Base-by-base conservation (phyloP, 2,113 vertebrate species). In the Pampusana beccarii region DNA sequence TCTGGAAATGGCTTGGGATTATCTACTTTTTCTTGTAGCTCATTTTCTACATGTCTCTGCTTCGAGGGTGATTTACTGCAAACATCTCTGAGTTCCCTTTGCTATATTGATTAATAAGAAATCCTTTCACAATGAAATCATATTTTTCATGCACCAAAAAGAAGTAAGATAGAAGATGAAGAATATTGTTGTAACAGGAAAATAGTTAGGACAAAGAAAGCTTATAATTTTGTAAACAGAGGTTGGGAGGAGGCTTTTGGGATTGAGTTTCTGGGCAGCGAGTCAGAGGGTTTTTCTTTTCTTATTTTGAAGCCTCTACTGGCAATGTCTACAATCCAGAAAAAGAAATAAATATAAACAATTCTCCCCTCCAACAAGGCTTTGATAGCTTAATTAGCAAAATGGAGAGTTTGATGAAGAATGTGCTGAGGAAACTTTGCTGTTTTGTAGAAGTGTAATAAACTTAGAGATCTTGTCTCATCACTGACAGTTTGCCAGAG, bases 191-290 rank as follows among this genome's bases (percentile, higher is more conserved):
- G 93, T 97, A 98, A 98, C 96, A 95, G 92, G 95, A 98, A 95
- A 97, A 97, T 95, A 95, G 94, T 95, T 89, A 85, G 97, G 97
- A 97, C 97, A 98, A 97, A 97, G 97, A 95, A 97, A 97, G 95
- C 97, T 97, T 98, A 97, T 97, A 98, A 98, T 98, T 98, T 98
- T 97, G 97, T 98, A 98, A 98, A 98, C 97, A 98, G 98, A 98
- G 96, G 94, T 92, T 96, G 95, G 95, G 93, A 97, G 95, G 96
- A 97, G 95, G 89, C 94, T 95, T 91, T 95, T 83, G 79, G 79
- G 60, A 50, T 92, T 92, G 95, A 95, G 81, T 97, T 98, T 97
- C 95, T 95, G 65, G 92, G 95, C 97, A 97, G 44, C 67, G 28
- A 96, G 93, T 97, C 95, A 95, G 88, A 92, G 56, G 72, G 92